A percentile compares a stretch with the other conserved stretches of the same genome.
Conservation (phyloP, 2,113 vertebrate genomes). For the Microcebus lehilahytsara region DNA sequence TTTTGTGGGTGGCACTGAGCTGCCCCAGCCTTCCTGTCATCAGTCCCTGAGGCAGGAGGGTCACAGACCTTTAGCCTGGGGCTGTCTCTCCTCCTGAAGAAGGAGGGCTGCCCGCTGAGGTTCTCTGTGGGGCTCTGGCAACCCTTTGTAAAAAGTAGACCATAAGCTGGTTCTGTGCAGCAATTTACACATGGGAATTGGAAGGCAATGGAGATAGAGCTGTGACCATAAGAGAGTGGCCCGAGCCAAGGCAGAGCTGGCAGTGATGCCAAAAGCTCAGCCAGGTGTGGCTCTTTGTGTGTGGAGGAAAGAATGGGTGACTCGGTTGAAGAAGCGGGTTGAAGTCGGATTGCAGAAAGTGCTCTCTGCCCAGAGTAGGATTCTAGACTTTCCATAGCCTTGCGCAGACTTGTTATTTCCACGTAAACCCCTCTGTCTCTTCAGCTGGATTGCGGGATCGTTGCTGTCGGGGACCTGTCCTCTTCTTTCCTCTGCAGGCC, state of each 20-base stretch:
- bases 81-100: no score
- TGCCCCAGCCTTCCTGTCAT: neutral
- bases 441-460: neutral
- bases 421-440: neutral
- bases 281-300: neutral
- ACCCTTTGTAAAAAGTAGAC: neutral
- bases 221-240: fast-evolving
- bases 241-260: fast-evolving
- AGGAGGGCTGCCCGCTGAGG: neutral
- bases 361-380: neutral
- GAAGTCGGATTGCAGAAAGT: neutral
- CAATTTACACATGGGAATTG: neutral
- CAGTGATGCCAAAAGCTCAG: neutral
- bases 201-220: neutral
- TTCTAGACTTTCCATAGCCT: neutral
- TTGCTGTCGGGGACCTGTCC: neutral
- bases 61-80: neutral
- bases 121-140: neutral
- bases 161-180: neutral
- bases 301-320: neutral
- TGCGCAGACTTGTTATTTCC: neutral
- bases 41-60: neutral
- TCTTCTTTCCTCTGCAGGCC: neutral
- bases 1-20: no score
- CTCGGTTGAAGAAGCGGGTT: fast-evolving